These are phyloP conservation scores for Burhinus bistriatus DNA, from an alignment of 2,113 vertebrate genomes.

Conservation along the genomic window DNA sequence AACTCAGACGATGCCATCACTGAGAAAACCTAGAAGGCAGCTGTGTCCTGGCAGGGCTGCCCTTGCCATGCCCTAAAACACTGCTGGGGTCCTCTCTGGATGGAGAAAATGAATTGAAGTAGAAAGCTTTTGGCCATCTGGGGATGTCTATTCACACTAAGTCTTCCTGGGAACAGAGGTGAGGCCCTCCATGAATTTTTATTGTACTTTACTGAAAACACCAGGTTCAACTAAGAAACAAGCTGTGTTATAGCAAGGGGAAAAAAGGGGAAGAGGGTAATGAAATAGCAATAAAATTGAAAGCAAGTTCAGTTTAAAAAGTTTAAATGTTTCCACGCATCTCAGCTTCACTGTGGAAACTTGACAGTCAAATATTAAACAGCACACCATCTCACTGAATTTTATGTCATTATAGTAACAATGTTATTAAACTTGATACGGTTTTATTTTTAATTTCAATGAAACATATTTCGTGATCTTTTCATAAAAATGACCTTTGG, in stretches of 20 bases:
- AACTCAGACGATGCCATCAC: not conserved
- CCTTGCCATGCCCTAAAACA: not conserved
- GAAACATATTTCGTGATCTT: constrained; percentile 49
- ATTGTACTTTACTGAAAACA: not conserved
- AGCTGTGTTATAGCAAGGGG: not conserved
- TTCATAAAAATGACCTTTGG: constrained; percentile 58
- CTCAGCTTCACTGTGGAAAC: not conserved
- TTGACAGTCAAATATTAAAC: not conserved
- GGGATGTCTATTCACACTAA: not conserved
- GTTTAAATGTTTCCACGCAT: not conserved
- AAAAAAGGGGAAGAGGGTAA: not conserved
- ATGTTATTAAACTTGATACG: constrained; percentile 23
- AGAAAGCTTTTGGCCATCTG: not conserved
- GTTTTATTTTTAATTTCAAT: constrained; percentile 57
- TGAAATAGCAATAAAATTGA: not conserved
- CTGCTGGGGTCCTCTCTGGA: not conserved
- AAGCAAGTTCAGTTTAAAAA: not conserved
- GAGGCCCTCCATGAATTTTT: not conserved
- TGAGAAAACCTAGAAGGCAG: not conserved
- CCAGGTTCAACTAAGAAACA: not conserved
- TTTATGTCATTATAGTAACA: constrained; percentile 36
- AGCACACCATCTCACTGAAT: not conserved
- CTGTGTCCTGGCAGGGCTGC: not conserved
- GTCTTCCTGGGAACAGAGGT: not conserved
- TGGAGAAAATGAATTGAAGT: not conserved